Base-by-base conservation (phyloP, 2,888 invertebrate genomes). In the Conomelus anceps region DNA sequence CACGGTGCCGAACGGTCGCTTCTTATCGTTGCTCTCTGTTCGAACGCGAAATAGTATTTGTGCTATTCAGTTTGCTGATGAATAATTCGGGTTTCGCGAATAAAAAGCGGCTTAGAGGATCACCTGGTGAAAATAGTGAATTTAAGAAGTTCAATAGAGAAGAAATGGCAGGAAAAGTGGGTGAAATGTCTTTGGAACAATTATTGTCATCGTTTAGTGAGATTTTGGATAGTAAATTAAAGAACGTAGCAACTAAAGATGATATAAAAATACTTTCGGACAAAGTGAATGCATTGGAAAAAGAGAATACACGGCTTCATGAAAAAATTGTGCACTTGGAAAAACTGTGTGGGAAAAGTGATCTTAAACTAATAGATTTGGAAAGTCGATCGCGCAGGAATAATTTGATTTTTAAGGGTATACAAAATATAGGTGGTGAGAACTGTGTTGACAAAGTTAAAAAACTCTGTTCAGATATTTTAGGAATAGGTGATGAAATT, bases 141-240 rank as follows among this genome's bases (percentile, higher is more conserved):
- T 85, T 90, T 86, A 89, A 88, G 88, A 90, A 89, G 89, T 88
- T 88, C 89, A 85, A 29, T 84, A 88, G 90, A 84, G 88, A 88
- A 23, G 89, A 84, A 89, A 87, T 41, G 87, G 63, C 24, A 20
- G 63, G 23, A 41, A 63, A 89, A 23, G 22, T 22, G 22, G 87
- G 34, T 1, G 34, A 34, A 17, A 34, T 34, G 34, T 34, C 34
- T 11, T 34, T 34, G 17, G 34, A 34, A 34, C 34, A 34, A 34
- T 34, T 34, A 34, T 17, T 34, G 34, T 17, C 17, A 17, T 34
- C 13, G 34, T 34, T 34, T 9, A 34, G 34, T 34, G 34, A 34
- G 34, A 34, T 34, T 34, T 17, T 34, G 13, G 34, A 26, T 26
- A 34, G 1, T 13, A 34, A 34, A 9, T 34, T 34, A 34, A 34